These are phyloP conservation scores for Bombus pyrosoma DNA, from an alignment of 1,140 invertebrate species.

Conservation along the genomic window DNA sequence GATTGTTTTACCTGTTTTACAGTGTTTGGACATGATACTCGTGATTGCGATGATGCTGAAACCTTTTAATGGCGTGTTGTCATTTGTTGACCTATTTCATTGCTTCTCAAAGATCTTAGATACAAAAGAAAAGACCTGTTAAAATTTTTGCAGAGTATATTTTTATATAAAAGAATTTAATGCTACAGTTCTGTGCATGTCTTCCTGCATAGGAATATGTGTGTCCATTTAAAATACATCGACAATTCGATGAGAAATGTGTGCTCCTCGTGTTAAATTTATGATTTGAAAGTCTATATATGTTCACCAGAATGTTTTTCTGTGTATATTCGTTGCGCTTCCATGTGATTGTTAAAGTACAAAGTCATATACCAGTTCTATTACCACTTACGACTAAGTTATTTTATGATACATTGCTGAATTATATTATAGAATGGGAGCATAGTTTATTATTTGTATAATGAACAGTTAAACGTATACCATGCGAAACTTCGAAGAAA, in stretches of 20 bases:
- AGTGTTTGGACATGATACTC: conserved; percentile 66
- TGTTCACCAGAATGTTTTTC: conserved; percentile 19
- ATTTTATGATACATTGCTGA: conserved; percentile 39
- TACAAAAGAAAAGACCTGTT: conserved; percentile 58
- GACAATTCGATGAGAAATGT: conserved; percentile 3
- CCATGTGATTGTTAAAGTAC: conserved; percentile 38
- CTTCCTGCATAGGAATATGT: conserved; percentile 51
- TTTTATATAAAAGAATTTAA: conserved; percentile 50
- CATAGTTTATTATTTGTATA: conserved; percentile 37
- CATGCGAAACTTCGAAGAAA: conserved; percentile 5
- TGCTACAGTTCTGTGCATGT: conserved; percentile 42
- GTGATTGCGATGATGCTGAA: conserved; percentile 64
- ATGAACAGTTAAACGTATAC: conserved; percentile 21
- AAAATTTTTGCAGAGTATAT: conserved; percentile 59
- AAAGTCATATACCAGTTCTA: conserved; percentile 17
- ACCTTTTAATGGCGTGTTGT: conserved; percentile 59
- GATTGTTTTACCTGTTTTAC: conserved; percentile 48
- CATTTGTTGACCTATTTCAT: conserved; percentile 32
- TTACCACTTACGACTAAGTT: conserved; percentile 2
- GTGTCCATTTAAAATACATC: background rate
- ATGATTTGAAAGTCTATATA: background rate
- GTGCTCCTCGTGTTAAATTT: conserved; percentile 34
- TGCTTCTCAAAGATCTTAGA: conserved; percentile 54
- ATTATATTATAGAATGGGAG: conserved; percentile 27
- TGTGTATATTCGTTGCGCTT: conserved; percentile 22